Evolutionary conservation across 2,888 invertebrate species (phyloP).

Genomic region (Cerastis rubricosa): DNA sequence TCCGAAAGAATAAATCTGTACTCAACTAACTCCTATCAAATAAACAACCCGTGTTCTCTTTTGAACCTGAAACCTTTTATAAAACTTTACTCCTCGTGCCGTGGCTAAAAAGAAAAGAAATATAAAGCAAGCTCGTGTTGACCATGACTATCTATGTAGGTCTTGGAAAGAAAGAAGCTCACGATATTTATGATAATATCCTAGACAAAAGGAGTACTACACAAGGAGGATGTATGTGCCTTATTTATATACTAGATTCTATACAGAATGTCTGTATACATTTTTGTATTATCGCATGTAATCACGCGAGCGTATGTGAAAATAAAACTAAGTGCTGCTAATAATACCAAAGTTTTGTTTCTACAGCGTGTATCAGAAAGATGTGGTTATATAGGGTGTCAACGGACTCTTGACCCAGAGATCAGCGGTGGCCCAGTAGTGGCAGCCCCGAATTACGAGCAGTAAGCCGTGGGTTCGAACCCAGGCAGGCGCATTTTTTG

Average conservation of each 20-base stretch:
- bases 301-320: conserved; percentile 76
- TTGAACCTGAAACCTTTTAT: conserved; percentile 2
- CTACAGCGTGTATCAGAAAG: background rate
- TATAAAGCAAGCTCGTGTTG: conserved; percentile 41
- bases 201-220: conserved; percentile 59
- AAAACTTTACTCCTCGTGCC: conserved; percentile 13
- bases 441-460: too few species aligned
- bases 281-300: conserved; percentile 71
- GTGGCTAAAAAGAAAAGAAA: conserved; percentile 29
- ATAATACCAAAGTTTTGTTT: background rate
- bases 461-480: too few species aligned
- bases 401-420: too few species aligned
- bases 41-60: background rate
- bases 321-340: conserved; percentile 63
- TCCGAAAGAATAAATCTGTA: too few species aligned
- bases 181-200: conserved; percentile 65
- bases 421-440: too few species aligned
- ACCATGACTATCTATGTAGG: conserved; percentile 50
- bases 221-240: conserved; percentile 55
- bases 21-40: background rate
- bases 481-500: too few species aligned
- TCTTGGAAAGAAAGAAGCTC: conserved; percentile 51
- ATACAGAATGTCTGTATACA: conserved; percentile 70
- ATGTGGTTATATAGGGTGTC: background rate
- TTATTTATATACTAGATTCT: conserved; percentile 66